Evolutionary conservation across 2,113 vertebrate species (phyloP).

Genomic region (Zapornia atra): DNA sequence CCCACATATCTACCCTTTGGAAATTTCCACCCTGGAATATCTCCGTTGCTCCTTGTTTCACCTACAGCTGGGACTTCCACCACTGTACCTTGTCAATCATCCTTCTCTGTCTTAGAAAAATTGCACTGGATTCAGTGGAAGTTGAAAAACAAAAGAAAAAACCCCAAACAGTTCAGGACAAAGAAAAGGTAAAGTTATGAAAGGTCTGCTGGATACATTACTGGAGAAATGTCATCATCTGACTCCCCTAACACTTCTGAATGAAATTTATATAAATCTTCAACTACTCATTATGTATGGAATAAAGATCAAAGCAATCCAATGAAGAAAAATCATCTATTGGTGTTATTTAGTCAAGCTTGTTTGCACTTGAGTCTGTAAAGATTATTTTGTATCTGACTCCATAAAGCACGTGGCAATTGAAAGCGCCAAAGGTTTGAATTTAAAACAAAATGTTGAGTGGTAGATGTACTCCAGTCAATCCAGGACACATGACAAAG

Average conservation of each 20-base stretch:
- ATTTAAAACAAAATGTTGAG: not conserved
- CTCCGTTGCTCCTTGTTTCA: not conserved
- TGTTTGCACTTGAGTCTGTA: not conserved
- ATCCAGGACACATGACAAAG: not conserved
- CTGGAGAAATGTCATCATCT: not conserved
- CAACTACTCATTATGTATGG: not conserved
- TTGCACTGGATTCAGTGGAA: not conserved
- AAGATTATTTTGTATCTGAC: not conserved
- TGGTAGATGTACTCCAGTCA: not conserved
- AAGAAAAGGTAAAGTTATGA: not conserved
- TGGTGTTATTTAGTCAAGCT: not conserved
- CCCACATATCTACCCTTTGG: not conserved
- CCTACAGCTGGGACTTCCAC: not conserved
- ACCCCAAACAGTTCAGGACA: not conserved
- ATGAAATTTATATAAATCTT: not conserved
- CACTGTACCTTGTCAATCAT: not conserved
- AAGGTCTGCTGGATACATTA: not conserved
- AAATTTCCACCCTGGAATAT: not conserved
- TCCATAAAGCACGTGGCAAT: not conserved
- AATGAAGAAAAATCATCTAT: not conserved
- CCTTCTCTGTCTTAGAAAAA: not conserved
- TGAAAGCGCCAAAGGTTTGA: not conserved
- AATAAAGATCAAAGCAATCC: not conserved
- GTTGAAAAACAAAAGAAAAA: not conserved
- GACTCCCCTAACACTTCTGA: not conserved